Evolutionary conservation across 2,888 invertebrate species (phyloP), one percentile per base, ranked within the genome.

Genomic region (Craniophora ligustri): DNA sequence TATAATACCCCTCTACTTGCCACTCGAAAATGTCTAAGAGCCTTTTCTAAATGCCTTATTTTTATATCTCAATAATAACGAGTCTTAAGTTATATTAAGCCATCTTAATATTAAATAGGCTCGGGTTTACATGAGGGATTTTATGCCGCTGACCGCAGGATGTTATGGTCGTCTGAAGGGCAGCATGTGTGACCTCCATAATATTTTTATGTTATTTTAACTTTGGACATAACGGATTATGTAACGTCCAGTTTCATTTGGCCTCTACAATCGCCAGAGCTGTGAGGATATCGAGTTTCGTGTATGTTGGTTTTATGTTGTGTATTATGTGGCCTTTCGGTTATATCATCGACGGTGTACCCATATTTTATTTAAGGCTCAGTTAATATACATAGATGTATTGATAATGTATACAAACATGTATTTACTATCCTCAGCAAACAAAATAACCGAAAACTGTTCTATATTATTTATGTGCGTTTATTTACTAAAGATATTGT

Each of bases 181-280:
- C 72, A 56, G 46, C 62, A 65, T 57, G 45, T 60, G 69, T 60
- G 69, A 69, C 76, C 75, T 58, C 60, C 19, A 76, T 72, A 64
- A 67, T 46, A 49, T 66, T 69, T 71, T 75, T 58, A 69, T 66
- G 56, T 69, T 61, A 62, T 75, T 72, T 57, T 73, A 75, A 69
- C 70, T 69, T 65, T 62, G 49, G 47, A 5, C 47, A 53, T 66
- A 66, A 58, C 50, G 41, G 46, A 64, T 58, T 47, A 63, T 58
- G 42, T 34, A 8, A 5, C 1, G 21, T 4, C 53, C 53, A 58
- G 32, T 57, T 59, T 45, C 50, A 50, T 47, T 31, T 53, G 58
- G 53, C 32, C 70, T 56, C 51, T 32, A 34, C 31, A 34, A 38
- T 32, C 35, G 45, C 49, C 50, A 32, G 30, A 44, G 45, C 60